Percentiles rank a stretch among this genome's conserved stretches.
Evolutionary conservation across 2,888 invertebrate genomes (phyloP).

Genomic region (Cataglyphis rosenhaueri): DNA sequence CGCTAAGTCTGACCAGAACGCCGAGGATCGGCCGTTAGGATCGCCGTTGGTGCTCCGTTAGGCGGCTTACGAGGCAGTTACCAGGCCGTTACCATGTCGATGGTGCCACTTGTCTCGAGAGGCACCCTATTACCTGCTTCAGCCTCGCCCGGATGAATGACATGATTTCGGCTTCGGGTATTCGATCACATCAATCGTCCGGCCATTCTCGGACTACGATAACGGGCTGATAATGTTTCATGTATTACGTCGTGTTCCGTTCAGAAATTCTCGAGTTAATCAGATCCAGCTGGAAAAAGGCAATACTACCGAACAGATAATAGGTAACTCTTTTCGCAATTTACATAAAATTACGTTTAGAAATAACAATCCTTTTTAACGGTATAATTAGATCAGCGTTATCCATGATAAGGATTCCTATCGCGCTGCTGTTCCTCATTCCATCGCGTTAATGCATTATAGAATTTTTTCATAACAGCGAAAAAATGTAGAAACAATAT

Average conservation of each 20-base stretch:
- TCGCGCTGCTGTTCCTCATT: background rate
- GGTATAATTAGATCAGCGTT: background rate
- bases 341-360: background rate
- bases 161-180: slow-evolving; percentile 56
- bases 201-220: slow-evolving; percentile 66
- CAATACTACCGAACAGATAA: background rate
- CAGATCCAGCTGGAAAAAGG: background rate
- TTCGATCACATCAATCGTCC: slow-evolving; percentile 62
- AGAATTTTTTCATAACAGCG: background rate
- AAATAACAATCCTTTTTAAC: background rate
- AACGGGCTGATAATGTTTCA: slow-evolving; percentile 35
- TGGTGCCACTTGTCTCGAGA: slow-evolving; percentile 80
- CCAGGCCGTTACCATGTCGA: slow-evolving; percentile 81
- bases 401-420: background rate
- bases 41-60: slow-evolving; percentile 75
- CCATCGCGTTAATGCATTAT: background rate
- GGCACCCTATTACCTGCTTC: slow-evolving; percentile 60
- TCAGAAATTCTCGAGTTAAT: background rate
- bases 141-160: slow-evolving; percentile 59
- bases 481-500: background rate
- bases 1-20: slow-evolving; percentile 69
- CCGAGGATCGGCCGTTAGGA: slow-evolving; percentile 67
- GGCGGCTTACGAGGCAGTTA: slow-evolving; percentile 82
- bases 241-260: background rate
- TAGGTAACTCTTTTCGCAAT: background rate